Conservation (phyloP, 2,888 invertebrate genomes). For the Tenthredo notha region DNA sequence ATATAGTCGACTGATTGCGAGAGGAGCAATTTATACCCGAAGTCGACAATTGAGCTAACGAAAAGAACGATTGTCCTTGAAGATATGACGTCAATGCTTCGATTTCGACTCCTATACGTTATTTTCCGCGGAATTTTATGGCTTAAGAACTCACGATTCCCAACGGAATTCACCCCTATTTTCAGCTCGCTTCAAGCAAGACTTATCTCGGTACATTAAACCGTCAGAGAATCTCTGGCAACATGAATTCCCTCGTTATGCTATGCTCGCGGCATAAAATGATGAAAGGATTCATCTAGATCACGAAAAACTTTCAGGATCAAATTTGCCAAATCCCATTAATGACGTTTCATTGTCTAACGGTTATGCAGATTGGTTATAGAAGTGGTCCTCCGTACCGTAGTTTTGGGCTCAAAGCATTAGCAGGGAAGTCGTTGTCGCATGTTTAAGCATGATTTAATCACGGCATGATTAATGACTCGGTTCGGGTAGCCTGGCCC, state of each 20-base stretch:
- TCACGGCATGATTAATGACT: conserved; percentile 40
- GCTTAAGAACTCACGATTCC: background rate
- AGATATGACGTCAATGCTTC: conserved; percentile 27
- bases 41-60: conserved; percentile 42
- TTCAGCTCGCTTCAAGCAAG: background rate
- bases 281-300: background rate
- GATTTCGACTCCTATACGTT: background rate
- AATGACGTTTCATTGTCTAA: conserved; percentile 8
- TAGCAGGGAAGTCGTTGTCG: conserved; percentile 27
- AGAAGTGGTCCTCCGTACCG: background rate
- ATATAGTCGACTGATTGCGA: conserved; percentile 14
- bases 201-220: conserved; percentile 2
- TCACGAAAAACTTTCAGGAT: background rate
- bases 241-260: background rate
- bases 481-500: background rate
- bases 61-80: conserved; percentile 37
- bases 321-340: background rate
- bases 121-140: background rate
- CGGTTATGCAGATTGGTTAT: background rate
- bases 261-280: background rate
- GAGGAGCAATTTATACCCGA: background rate
- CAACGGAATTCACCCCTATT: background rate
- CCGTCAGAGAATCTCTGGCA: background rate
- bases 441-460: conserved; percentile 39
- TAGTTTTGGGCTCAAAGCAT: conserved; percentile 21